Evolutionary conservation across 2,797 vertebrate genomes (phyloP).

Genomic region (Adelosebastes latens): DNA sequence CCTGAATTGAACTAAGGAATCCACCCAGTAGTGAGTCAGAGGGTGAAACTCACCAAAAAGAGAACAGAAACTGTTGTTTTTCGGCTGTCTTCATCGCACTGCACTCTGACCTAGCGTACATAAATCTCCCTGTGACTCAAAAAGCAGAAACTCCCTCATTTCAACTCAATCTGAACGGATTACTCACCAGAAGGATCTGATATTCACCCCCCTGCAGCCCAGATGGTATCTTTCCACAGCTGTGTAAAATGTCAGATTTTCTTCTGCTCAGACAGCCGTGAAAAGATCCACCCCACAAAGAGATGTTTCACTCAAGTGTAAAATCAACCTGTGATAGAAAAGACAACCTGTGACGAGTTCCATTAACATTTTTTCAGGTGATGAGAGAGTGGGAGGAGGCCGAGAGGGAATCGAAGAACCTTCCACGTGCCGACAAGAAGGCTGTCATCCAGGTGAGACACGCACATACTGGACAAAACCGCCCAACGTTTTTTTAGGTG

Average conservation of each 20-base stretch:
- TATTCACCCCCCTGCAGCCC: neutral
- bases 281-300: neutral
- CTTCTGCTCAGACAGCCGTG: neutral
- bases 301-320: constrained; percentile 11
- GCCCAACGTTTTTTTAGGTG: neutral
- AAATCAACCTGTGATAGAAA: neutral
- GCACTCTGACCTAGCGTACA: neutral
- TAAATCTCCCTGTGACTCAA: neutral
- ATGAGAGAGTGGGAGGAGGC: constrained; percentile 99
- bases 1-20: neutral
- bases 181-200: neutral
- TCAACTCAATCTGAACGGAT: neutral
- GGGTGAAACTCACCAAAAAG: neutral
- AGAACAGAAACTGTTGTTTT: constrained; percentile 5
- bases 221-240: neutral
- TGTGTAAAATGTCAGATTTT: neutral
- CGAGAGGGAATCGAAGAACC: constrained; percentile 94
- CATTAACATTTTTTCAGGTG: constrained; percentile 81
- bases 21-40: constrained; percentile 8
- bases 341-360: neutral
- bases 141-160: neutral
- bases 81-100: neutral
- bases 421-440: constrained; percentile 96
- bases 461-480: neutral
- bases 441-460: constrained; percentile 94